Base-by-base conservation (phyloP, 2,797 vertebrate species). In the Myripristis murdjan region DNA sequence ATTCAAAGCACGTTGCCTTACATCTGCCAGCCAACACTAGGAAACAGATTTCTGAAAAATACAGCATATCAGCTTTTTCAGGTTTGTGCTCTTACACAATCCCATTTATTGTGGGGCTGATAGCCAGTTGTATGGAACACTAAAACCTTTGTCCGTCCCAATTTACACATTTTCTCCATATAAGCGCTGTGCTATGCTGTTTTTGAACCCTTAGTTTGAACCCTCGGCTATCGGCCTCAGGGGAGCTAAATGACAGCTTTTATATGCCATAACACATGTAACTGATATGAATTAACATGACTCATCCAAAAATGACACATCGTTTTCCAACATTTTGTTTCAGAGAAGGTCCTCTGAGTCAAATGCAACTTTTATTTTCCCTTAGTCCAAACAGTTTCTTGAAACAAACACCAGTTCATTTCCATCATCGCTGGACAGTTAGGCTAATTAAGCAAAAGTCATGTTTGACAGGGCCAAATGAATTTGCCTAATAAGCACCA, bases 261-360 rank as follows among this genome's bases (percentile, higher is more conserved):
- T 75, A 81, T 75, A 68, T 35, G 81, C 54, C 35, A 37, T 51
- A 74, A 82, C 75, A 69, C 37, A 53, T 76, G 73, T 73, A 87
- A 85, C 44, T 64, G 73, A 87, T 88, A 78, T 57, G 49, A 81
- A 74, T 73, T 49, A 58, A 54, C 46, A 52, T 87, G 79, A 90
- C 70, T 88, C 84, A 87, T 80, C 63, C 70, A 83, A 64, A 79
- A 83, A 79, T 73, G 72, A 81, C 77, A 86, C 76, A 69, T 65
- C 11, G 56, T 72, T 89, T 86, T 77, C 77, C 76, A 62, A 59
- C 78, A 56, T n/a, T 53, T 31, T 1, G 16, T 53, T 69, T 76
- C 58, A 64, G 49, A 70, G 54, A 63, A 20, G n/a, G 69, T 75
- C 76, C 71, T 49, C 44, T 18, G 79, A 46, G 71, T 81, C 64